A percentile compares a stretch with the other conserved stretches of the same genome.
Conservation (phyloP, 2,113 vertebrate species). For the Heterotilapia buettikoferi region DNA sequence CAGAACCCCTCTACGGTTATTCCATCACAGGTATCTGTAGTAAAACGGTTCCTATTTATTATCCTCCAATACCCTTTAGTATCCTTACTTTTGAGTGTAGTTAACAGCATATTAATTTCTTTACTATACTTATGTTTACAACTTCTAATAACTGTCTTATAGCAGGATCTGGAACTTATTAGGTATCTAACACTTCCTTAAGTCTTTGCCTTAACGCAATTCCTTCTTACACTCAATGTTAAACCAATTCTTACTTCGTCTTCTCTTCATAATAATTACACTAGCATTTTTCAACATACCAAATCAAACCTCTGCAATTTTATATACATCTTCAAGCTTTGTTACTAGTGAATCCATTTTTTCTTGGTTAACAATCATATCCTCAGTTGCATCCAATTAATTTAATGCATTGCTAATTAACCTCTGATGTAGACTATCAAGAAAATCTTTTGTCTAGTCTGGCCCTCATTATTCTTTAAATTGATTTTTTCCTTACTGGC, state of each 20-base stretch:
- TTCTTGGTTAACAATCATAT: neutral
- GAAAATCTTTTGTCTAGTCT: neutral
- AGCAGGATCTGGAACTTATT: neutral
- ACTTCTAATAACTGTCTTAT: neutral
- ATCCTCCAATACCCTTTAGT: neutral
- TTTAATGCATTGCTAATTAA: neutral
- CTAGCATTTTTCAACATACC: neutral
- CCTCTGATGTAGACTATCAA: neutral
- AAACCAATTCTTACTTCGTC: neutral
- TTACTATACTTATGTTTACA: neutral
- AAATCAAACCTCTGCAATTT: neutral
- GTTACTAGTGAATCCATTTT: neutral
- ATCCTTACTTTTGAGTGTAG: neutral
- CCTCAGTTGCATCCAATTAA: neutral
- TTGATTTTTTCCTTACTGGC: neutral
- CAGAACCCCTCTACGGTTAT: neutral
- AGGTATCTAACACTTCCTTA: neutral
- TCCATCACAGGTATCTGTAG: neutral
- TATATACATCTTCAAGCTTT: neutral
- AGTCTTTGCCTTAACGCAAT: neutral
- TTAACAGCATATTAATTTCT: neutral
- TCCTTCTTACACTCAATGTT: neutral
- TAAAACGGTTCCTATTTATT: neutral
- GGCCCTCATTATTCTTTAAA: neutral
- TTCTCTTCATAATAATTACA: rapidly evolving